Percentiles rank a stretch among this genome's conserved stretches.
Conservation (phyloP, 1,140 invertebrate genomes). For the Lordiphosa mommai region DNA sequence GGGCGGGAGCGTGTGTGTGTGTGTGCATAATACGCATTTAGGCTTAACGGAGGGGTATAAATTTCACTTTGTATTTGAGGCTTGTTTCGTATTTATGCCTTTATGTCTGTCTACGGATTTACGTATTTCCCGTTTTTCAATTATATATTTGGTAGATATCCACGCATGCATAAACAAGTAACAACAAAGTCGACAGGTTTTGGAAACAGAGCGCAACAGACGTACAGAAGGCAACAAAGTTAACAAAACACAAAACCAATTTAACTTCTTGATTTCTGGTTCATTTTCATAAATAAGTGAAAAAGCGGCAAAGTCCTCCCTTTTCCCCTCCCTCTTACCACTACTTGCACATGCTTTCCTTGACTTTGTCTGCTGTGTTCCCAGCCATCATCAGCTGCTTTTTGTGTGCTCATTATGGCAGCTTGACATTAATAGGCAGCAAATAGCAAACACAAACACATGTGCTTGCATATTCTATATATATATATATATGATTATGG, state of each 20-base stretch:
- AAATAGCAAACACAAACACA: slow-evolving; percentile 42
- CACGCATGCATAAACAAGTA: slow-evolving; percentile 28
- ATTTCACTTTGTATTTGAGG: slow-evolving; percentile 64
- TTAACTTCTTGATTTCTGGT: slow-evolving; percentile 72
- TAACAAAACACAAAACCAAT: slow-evolving; percentile 73
- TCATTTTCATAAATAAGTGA: slow-evolving; percentile 70
- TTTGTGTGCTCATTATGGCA: slow-evolving; percentile 70
- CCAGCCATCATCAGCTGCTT: slow-evolving; percentile 58
- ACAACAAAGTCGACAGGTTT: slow-evolving; percentile 57
- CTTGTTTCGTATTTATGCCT: slow-evolving; percentile 8
- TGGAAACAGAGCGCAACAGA: slow-evolving; percentile 52
- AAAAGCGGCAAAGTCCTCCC: slow-evolving; percentile 34
- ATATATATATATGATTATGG: background rate
- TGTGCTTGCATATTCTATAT: slow-evolving; percentile 7
- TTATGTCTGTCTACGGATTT: slow-evolving; percentile 20
- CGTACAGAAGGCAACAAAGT: slow-evolving; percentile 48
- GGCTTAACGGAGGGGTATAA: slow-evolving; percentile 58
- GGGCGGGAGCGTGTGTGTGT: slow-evolving; percentile 14
- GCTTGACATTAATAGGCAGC: slow-evolving; percentile 71
- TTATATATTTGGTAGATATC: slow-evolving; percentile 35
- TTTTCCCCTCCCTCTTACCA: background rate
- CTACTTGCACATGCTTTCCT: no score
- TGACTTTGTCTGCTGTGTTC: slow-evolving; percentile 12
- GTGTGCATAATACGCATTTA: slow-evolving; percentile 65
- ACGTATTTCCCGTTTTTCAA: slow-evolving; percentile 52